phyloP scores from a whole-genome alignment of 2,113 vertebrate species.

The Carettochelys insculpta region DNA sequence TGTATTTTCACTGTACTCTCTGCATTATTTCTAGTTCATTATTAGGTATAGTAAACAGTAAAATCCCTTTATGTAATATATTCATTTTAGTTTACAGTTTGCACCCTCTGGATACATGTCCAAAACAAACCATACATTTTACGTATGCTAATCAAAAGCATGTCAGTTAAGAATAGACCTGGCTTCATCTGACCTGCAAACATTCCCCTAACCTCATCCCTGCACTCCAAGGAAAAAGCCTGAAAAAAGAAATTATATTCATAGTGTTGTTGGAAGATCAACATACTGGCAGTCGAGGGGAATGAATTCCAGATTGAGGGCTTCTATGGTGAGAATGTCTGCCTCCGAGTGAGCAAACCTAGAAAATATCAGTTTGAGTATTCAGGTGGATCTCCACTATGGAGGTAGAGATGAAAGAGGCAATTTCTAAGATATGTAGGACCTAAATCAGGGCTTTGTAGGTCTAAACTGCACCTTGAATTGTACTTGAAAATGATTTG shows the following conservation, averaged over 20 bases:
- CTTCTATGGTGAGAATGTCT: background rate
- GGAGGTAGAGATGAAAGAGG: background rate
- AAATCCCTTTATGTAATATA: background rate
- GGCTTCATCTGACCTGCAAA: background rate
- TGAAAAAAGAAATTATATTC: background rate
- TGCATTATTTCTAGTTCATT: background rate
- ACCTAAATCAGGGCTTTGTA: background rate
- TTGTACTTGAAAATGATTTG: constrained; percentile 13
- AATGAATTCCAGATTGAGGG: background rate
- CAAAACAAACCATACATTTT: background rate
- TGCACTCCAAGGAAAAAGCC: background rate
- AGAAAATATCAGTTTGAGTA: background rate
- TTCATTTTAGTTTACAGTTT: background rate
- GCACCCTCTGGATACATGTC: background rate
- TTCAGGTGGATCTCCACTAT: background rate
- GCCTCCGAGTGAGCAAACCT: background rate
- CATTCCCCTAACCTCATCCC: no score
- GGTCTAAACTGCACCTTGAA: background rate
- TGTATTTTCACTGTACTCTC: background rate
- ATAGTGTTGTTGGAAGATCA: background rate
- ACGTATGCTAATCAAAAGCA: background rate
- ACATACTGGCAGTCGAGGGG: background rate
- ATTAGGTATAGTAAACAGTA: background rate
- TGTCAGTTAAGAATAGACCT: background rate
- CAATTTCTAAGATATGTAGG: background rate